These are phyloP conservation scores for Hippocampus abdominalis DNA, from an alignment of 2,113 vertebrate genomes.

Conservation along the genomic window DNA sequence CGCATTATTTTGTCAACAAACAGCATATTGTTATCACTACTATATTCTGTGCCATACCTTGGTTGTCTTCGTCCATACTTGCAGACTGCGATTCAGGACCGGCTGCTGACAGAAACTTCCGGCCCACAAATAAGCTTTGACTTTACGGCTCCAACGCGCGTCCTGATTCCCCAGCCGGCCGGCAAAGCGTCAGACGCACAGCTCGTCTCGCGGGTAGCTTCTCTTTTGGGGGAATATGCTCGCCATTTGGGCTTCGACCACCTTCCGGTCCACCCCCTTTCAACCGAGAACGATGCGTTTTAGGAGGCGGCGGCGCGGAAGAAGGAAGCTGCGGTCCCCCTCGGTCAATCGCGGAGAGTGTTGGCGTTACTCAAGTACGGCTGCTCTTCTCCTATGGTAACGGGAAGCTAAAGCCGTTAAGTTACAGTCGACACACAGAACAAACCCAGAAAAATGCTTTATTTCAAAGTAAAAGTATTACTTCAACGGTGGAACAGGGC, in stretches of 20 bases:
- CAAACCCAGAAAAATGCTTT: fast-evolving
- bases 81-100: conserved; percentile 29
- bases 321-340: background rate
- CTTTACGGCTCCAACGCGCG: conserved; percentile 27
- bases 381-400: conserved; percentile 44
- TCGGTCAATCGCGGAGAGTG: conserved; percentile 22
- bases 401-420: conserved; percentile 31
- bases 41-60: conserved; percentile 55
- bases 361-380: conserved; percentile 44
- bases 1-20: background rate
- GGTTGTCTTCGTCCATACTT: conserved; percentile 72
- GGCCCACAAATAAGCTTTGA: conserved; percentile 11
- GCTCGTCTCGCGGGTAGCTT: conserved; percentile 46
- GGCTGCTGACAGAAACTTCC: conserved; percentile 51
- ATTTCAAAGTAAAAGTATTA: conserved; percentile 32
- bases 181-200: conserved; percentile 44
- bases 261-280: background rate
- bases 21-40: too few species aligned
- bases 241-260: conserved; percentile 40
- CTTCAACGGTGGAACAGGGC: too few species aligned
- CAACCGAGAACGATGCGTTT: background rate
- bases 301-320: too few species aligned
- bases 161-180: conserved; percentile 27
- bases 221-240: conserved; percentile 28
- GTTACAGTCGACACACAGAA: background rate